phyloP scores from a whole-genome alignment of 2,113 vertebrate genomes.

The Cebus imitator region DNA sequence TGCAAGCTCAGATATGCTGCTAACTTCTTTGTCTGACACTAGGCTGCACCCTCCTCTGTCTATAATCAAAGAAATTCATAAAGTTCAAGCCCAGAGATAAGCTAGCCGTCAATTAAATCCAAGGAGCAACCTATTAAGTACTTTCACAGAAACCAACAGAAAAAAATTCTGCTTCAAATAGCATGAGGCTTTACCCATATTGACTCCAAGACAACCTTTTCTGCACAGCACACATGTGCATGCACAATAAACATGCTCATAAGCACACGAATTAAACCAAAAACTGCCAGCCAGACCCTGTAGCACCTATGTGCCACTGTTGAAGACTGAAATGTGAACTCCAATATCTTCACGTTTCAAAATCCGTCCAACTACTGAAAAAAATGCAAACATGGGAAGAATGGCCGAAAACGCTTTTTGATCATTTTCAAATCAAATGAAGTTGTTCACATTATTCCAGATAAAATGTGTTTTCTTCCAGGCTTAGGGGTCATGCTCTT shows the following conservation, averaged over 20 bases:
- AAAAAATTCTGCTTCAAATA: neutral
- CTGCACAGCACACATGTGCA: accelerated
- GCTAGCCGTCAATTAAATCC: neutral
- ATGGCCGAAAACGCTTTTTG: neutral
- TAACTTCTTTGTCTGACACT: neutral
- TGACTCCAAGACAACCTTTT: neutral
- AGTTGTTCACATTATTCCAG: conserved; percentile 26
- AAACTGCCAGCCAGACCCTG: neutral
- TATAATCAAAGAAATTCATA: neutral
- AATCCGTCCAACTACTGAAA: neutral
- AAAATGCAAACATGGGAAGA: neutral
- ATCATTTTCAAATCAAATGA: conserved; percentile 53
- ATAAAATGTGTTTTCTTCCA: neutral
- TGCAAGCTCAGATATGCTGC: neutral
- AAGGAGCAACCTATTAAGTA: neutral
- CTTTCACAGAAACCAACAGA: neutral
- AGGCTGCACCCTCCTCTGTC: neutral
- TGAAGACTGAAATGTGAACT: neutral
- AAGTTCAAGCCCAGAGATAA: neutral
- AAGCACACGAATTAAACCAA: neutral
- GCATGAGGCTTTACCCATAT: neutral
- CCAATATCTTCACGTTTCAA: neutral
- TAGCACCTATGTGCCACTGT: neutral
- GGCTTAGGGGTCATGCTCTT: conserved; percentile 1
- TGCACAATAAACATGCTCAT: neutral